These are phyloP conservation scores for Parnassius glacialis DNA, from an alignment of 2,888 invertebrate species.

Conservation along the genomic window DNA sequence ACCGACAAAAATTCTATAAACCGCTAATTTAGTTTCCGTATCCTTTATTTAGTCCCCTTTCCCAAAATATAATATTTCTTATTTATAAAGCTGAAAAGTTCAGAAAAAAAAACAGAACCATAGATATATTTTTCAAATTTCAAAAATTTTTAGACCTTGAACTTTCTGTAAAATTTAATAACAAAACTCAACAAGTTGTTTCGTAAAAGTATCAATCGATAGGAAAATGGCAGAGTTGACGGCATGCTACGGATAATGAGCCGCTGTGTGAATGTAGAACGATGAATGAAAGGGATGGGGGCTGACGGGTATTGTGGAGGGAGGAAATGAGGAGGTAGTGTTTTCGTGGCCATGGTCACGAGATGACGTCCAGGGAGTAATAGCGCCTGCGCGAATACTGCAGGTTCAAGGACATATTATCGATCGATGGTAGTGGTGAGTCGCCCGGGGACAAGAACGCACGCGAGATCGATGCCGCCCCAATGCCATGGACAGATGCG, in stretches of 20 bases:
- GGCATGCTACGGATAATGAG: constrained; percentile 39
- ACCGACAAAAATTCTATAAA: too few species aligned
- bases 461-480: constrained; percentile 55
- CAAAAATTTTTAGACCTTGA: too few species aligned
- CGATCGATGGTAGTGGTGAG: constrained; percentile 60
- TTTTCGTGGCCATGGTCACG: constrained; percentile 71
- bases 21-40: too few species aligned
- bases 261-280: constrained; percentile 54
- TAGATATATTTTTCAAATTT: too few species aligned
- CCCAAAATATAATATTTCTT: too few species aligned
- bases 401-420: constrained; percentile 73
- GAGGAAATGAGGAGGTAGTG: constrained; percentile 39
- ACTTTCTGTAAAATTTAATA: not conserved
- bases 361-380: constrained; percentile 65
- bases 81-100: too few species aligned
- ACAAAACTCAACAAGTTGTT: constrained; percentile 50
- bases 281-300: constrained; percentile 26
- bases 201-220: constrained; percentile 63
- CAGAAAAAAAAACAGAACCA: too few species aligned
- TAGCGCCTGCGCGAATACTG: constrained; percentile 54
- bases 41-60: too few species aligned
- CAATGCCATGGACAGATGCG: constrained; percentile 55
- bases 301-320: constrained; percentile 34
- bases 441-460: constrained; percentile 59
- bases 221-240: constrained; percentile 67